Conservation (phyloP, 2,797 vertebrate species). For the Hydrolagus colliei region DNA sequence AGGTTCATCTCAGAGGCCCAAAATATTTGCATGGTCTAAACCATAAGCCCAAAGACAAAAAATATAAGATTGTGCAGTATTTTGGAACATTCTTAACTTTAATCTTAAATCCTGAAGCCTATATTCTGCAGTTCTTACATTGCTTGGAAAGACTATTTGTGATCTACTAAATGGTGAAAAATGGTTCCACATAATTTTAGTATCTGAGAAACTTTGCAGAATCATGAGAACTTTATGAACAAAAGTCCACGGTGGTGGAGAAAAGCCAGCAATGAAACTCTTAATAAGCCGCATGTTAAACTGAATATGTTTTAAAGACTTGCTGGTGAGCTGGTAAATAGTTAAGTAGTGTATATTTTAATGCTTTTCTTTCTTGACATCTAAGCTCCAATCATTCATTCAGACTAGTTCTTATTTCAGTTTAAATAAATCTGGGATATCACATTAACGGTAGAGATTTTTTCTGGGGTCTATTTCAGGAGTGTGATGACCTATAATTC, state of each 20-base stretch:
- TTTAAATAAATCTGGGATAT: not conserved
- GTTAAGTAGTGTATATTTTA: not conserved
- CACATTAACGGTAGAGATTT: not conserved
- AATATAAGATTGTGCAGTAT: no score
- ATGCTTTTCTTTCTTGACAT: not conserved
- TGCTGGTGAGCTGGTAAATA: not conserved
- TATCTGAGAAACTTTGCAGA: not conserved
- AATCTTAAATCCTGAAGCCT: no score
- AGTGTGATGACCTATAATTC: no score
- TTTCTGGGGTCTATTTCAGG: not conserved
- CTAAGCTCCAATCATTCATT: not conserved
- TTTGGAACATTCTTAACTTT: no score
- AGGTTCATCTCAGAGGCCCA: no score
- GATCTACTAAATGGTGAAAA: not conserved
- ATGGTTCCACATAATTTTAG: conserved; percentile 3
- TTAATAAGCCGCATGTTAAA: not conserved
- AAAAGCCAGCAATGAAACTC: not conserved
- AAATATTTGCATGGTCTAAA: no score
- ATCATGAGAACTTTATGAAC: not conserved
- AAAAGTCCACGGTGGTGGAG: not conserved
- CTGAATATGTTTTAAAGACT: not conserved
- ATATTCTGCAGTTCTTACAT: not conserved
- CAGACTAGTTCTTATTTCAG: not conserved
- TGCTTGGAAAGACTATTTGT: not conserved
- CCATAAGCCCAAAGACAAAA: no score